phyloP scores from a whole-genome alignment of 2,797 vertebrate species.

The Aldrovandia affinis region DNA sequence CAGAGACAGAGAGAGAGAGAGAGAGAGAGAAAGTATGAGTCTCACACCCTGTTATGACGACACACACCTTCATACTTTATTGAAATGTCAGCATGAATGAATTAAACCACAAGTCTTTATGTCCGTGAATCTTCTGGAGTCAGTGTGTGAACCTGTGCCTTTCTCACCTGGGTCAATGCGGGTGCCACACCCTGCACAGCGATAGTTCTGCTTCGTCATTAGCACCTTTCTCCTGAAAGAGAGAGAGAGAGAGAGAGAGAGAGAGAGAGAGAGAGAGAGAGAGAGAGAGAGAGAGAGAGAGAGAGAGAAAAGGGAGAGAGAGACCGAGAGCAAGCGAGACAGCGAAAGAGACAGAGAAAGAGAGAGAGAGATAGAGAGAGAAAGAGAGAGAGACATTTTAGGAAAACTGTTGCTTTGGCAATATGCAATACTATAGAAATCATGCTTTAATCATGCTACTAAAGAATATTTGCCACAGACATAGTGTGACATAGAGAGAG shows the following conservation, averaged over 20 bases:
- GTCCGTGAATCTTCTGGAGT: background rate
- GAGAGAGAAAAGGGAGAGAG: background rate
- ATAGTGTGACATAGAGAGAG: background rate
- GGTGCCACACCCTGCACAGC: slow-evolving; percentile 95
- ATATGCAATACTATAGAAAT: too few species aligned
- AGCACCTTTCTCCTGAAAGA: slow-evolving; percentile 87
- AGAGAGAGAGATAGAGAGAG: background rate
- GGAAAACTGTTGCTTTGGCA: too few species aligned
- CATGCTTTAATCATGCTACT: too few species aligned
- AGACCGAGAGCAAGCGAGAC: background rate
- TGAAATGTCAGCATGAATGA: background rate
- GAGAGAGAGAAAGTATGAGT: background rate
- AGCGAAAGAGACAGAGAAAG: background rate
- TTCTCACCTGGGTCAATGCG: slow-evolving; percentile 88
- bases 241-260: slow-evolving; percentile 20
- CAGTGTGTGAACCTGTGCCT: background rate
- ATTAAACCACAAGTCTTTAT: background rate
- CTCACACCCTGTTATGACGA: background rate
- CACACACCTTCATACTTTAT: background rate
- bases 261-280: background rate
- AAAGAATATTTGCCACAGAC: too few species aligned
- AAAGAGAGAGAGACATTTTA: background rate
- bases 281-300: background rate
- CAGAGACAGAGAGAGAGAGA: too few species aligned
- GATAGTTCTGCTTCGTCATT: slow-evolving; percentile 93